Conservation (phyloP, 2,797 vertebrate genomes). For the Gymnothorax reevesii region DNA sequence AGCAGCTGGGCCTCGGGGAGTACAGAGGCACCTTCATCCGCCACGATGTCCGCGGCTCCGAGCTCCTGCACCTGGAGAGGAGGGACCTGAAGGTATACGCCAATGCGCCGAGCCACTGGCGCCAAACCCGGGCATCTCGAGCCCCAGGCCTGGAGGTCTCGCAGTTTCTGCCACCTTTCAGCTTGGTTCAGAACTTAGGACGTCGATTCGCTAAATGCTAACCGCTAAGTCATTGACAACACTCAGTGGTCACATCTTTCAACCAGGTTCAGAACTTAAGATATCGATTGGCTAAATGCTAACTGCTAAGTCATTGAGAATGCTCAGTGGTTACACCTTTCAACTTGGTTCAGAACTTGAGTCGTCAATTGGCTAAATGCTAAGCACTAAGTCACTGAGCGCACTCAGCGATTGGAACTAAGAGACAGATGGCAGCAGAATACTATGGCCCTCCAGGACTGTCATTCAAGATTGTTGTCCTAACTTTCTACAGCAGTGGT, state of each 20-base stretch:
- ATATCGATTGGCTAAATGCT: background rate
- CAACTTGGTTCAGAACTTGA: background rate
- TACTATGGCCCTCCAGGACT: background rate
- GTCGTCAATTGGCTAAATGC: no score
- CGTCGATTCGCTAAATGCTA: background rate
- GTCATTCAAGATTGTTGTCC: background rate
- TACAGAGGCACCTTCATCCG: slow-evolving; percentile 98
- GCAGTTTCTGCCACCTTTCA: background rate
- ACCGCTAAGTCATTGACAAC: background rate
- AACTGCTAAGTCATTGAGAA: background rate
- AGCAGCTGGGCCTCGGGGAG: slow-evolving; percentile 98
- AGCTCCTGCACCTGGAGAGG: slow-evolving; percentile 99
- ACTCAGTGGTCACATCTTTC: background rate
- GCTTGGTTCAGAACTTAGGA: background rate
- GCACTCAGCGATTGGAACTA: background rate
- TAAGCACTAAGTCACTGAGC: no score
- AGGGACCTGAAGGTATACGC: slow-evolving; percentile 95
- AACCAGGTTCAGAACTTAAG: background rate
- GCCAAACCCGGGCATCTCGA: background rate
- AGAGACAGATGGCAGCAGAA: background rate
- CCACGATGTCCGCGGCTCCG: slow-evolving; percentile 98
- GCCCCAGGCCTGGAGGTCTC: background rate
- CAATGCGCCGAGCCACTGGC: background rate
- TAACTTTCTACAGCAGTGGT: background rate
- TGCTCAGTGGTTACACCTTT: background rate